Evolutionary conservation across 2,888 invertebrate genomes (phyloP).

Genomic region (Subacronicta megacephala): DNA sequence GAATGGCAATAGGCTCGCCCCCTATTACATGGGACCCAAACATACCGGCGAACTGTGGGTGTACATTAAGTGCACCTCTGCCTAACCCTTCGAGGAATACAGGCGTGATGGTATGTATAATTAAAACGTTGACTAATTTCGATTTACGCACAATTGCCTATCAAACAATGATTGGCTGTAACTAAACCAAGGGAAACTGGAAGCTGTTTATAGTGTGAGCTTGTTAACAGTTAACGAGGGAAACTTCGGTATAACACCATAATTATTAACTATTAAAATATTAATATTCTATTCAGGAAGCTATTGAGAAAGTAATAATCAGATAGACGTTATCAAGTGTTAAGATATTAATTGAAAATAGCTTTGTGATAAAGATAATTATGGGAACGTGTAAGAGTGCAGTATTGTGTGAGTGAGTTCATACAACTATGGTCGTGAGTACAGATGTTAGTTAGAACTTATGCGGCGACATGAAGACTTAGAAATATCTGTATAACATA

Average conservation of each 20-base stretch:
- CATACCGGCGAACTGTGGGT: no score
- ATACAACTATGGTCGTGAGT: not conserved
- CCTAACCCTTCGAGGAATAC: no score
- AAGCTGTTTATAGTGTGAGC: constrained; percentile 38
- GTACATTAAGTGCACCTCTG: no score
- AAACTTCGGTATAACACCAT: constrained; percentile 56
- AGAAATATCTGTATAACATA: constrained; percentile 12
- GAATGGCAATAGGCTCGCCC: no score
- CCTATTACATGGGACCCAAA: no score
- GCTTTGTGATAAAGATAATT: constrained; percentile 29
- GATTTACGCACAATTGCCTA: constrained; percentile 35
- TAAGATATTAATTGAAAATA: constrained; percentile 43
- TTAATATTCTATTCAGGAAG: constrained; percentile 59
- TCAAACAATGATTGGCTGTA: constrained; percentile 43
- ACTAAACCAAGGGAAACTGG: constrained; percentile 33
- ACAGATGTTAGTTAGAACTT: constrained; percentile 9
- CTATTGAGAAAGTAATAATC: constrained; percentile 53
- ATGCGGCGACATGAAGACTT: constrained; percentile 26
- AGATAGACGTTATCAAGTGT: constrained; percentile 36
- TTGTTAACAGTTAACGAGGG: constrained; percentile 56
- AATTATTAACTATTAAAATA: constrained; percentile 59
- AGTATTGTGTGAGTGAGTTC: constrained; percentile 14
- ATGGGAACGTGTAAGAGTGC: constrained; percentile 1
- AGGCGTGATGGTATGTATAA: no score
- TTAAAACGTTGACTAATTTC: constrained; percentile 25